Percentiles rank a stretch among this genome's conserved stretches.
phyloP scores from a whole-genome alignment of 2,113 vertebrate species.

The Onychostoma macrolepis region DNA sequence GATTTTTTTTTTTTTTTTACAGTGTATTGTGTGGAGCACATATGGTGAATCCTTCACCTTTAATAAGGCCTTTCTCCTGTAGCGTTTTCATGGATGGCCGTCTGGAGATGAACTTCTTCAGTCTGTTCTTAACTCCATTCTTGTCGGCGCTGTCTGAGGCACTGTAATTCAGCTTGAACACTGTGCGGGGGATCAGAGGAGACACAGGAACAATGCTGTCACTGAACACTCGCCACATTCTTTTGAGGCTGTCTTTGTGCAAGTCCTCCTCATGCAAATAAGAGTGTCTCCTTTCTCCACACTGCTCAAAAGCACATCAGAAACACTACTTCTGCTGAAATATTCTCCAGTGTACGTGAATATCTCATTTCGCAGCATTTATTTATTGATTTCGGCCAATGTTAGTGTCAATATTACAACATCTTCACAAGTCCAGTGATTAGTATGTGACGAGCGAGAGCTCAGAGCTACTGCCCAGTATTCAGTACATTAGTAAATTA shows the following conservation, averaged over 20 bases:
- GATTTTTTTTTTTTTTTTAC: background rate
- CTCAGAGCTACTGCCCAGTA: conserved; percentile 5
- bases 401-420: conserved; percentile 8
- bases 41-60: conserved; percentile 72
- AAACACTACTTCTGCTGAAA: conserved; percentile 17
- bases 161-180: conserved; percentile 87
- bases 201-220: conserved; percentile 41
- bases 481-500: background rate
- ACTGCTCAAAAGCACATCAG: conserved; percentile 17
- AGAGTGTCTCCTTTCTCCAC: conserved; percentile 19
- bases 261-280: conserved; percentile 40
- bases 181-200: conserved; percentile 62
- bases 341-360: conserved; percentile 12
- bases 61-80: conserved; percentile 90
- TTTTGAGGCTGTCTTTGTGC: conserved; percentile 24
- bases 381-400: conserved; percentile 18
- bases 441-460: background rate
- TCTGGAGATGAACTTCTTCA: conserved; percentile 90
- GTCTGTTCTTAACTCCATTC: conserved; percentile 84
- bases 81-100: conserved; percentile 88
- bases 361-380: background rate
- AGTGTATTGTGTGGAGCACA: background rate
- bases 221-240: conserved; percentile 31
- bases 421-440: background rate
- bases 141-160: conserved; percentile 85